Conservation (phyloP, 1,140 invertebrate genomes). For the Mylabris phalerata region DNA sequence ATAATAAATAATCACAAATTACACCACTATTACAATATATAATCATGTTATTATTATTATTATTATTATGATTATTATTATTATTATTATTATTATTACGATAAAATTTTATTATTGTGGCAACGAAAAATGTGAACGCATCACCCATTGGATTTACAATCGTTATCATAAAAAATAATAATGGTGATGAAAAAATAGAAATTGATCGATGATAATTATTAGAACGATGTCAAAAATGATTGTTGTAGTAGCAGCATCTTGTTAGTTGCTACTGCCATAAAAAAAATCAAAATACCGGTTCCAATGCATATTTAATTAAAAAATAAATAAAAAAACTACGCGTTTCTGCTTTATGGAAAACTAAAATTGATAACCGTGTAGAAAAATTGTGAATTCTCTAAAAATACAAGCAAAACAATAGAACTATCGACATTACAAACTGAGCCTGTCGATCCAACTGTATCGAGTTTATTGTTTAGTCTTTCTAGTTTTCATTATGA, state of each 20-base stretch:
- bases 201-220: too few species aligned
- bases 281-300: too few species aligned
- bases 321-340: too few species aligned
- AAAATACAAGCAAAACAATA: slow-evolving; percentile 11
- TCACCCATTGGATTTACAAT: not conserved
- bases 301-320: too few species aligned
- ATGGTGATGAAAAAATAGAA: too few species aligned
- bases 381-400: slow-evolving; percentile 11
- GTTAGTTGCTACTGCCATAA: too few species aligned
- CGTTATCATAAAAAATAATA: not conserved
- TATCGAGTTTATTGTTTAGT: slow-evolving; percentile 7
- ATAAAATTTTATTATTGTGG: slow-evolving; percentile 28
- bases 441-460: slow-evolving; percentile 1
- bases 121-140: not conserved
- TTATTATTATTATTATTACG: slow-evolving; percentile 19
- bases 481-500: slow-evolving; percentile 5
- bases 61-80: too few species aligned
- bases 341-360: too few species aligned
- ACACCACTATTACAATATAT: slow-evolving; percentile 28
- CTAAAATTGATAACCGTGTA: too few species aligned
- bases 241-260: too few species aligned
- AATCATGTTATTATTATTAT: slow-evolving; percentile 8
- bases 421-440: slow-evolving; percentile 11
- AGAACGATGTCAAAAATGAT: too few species aligned
- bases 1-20: slow-evolving; percentile 32